Conservation (phyloP, 1,140 invertebrate genomes). For the Drosophila miranda region DNA sequence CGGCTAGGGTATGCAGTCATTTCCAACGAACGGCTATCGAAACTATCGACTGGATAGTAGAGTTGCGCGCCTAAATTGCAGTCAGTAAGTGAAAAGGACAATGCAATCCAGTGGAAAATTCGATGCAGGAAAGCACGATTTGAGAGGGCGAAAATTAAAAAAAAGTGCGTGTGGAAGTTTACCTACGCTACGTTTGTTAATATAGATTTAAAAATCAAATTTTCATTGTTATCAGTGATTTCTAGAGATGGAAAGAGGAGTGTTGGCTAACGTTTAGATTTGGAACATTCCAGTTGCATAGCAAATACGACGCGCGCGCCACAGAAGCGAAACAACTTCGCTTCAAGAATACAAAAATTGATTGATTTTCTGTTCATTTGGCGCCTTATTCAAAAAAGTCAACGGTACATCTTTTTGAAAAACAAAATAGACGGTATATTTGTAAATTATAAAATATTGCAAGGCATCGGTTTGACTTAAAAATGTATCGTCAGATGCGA, state of each 20-base stretch:
- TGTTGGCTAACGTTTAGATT: constrained; percentile 25
- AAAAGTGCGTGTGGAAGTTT: too few relatives aligned
- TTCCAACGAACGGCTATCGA: too few relatives aligned
- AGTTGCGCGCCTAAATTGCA: too few relatives aligned
- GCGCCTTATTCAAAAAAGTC: constrained; percentile 26
- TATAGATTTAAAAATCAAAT: too few relatives aligned
- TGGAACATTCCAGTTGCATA: constrained; percentile 17
- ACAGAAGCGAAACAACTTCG: constrained; percentile 15
- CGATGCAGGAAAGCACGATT: too few relatives aligned
- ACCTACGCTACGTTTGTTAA: too few relatives aligned
- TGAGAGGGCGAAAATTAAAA: too few relatives aligned
- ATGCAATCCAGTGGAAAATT: too few relatives aligned
- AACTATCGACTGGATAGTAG: too few relatives aligned
- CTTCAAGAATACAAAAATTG: background rate
- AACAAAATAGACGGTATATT: constrained; percentile 24
- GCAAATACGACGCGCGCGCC: constrained; percentile 12
- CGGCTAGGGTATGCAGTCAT: too few relatives aligned
- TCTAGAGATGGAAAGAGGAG: constrained; percentile 23
- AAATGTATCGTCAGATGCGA: too few relatives aligned
- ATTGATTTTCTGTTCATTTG: constrained; percentile 34
- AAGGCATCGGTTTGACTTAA: constrained; percentile 1
- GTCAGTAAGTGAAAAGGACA: too few relatives aligned
- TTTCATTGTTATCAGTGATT: constrained; percentile 24
- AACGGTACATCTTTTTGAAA: constrained; percentile 23
- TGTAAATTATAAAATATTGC: constrained; percentile 15